Base-by-base conservation (phyloP, 1,140 invertebrate genomes). In the Drosophila triauraria region DNA sequence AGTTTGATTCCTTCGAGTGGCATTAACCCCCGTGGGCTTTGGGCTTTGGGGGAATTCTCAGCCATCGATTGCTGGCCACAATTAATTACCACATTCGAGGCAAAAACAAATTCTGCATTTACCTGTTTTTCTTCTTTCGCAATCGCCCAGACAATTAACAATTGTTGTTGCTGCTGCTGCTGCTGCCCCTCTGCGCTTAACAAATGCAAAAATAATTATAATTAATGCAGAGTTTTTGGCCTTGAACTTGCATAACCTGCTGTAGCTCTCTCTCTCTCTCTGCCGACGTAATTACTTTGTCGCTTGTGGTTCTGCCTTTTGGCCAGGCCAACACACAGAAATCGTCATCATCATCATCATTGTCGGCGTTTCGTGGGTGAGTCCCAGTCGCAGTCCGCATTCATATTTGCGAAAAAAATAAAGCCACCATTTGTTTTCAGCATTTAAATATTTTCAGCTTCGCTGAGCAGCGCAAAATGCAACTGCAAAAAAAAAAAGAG, bases 151-250 rank as follows among this genome's bases (percentile, higher is more conserved):
- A 70, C 80, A 70, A 80, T 83, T 85, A 87, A 74, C 84, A 77
- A 32, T 75, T 48, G 57, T 23, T 69, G 46, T 13, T 64, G 32
- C 23, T 54, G 30, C 6, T 35, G 32, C 12, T 64, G 43, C 23
- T 56, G 62, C 38, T 70, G 76, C 38, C 48, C 44, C 59, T 82
- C 61, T 70, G 68, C 82, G 80, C 60, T 88, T 78, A 87, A 88
- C 84, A 87, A 87, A 87, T 87, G 83, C 83, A 87, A 87, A 87
- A 87, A 87, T 87, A 87, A 87, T 87, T 87, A 87, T 87, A 87
- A 87, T 87, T 87, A 87, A 87, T 87, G 83, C 83, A 87, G 84
- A 87, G 84, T 64, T 86, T 87, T 78, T 88, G 72, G 80, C 83
- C 83, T 88, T 87, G 83, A 87, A 87, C 83, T 88, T 87, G 83